Conservation (phyloP, 2,797 vertebrate species). For the Hippopotamyrus pictus region DNA sequence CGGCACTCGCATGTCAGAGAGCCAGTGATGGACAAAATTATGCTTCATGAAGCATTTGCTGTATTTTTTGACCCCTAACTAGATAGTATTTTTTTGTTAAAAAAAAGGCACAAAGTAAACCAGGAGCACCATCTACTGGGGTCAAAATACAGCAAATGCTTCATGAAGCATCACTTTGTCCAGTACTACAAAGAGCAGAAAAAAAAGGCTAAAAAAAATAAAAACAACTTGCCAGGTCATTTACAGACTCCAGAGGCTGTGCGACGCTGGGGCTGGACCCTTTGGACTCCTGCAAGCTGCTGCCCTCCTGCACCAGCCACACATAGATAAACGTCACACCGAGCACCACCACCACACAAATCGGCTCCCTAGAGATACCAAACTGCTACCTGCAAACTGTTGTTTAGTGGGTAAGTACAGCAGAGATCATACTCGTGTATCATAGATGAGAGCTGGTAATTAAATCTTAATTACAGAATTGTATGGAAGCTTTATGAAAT, state of each 20-base stretch:
- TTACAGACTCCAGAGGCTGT: constrained; percentile 46
- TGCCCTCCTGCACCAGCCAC: constrained; percentile 49
- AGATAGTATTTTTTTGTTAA: background rate
- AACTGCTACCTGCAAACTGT: background rate
- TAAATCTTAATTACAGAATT: constrained; percentile 58
- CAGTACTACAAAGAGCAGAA: background rate
- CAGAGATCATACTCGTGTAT: constrained; percentile 31
- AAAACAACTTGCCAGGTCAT: constrained; percentile 25
- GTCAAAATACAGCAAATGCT: background rate
- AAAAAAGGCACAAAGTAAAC: background rate
- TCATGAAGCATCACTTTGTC: background rate
- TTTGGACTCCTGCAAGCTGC: constrained; percentile 39
- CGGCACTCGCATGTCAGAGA: background rate
- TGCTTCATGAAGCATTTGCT: background rate
- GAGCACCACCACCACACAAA: background rate
- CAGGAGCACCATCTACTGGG: background rate
- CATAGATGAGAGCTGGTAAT: constrained; percentile 40
- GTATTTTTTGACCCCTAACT: background rate
- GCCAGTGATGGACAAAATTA: background rate
- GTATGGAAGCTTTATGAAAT: constrained; percentile 39
- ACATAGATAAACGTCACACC: constrained; percentile 34
- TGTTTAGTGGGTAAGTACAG: background rate
- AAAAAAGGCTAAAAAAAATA: background rate
- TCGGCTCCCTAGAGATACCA: background rate
- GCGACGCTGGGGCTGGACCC: constrained; percentile 28